Conservation (phyloP, 2,888 invertebrate species). For the Drosophila phalerata region DNA sequence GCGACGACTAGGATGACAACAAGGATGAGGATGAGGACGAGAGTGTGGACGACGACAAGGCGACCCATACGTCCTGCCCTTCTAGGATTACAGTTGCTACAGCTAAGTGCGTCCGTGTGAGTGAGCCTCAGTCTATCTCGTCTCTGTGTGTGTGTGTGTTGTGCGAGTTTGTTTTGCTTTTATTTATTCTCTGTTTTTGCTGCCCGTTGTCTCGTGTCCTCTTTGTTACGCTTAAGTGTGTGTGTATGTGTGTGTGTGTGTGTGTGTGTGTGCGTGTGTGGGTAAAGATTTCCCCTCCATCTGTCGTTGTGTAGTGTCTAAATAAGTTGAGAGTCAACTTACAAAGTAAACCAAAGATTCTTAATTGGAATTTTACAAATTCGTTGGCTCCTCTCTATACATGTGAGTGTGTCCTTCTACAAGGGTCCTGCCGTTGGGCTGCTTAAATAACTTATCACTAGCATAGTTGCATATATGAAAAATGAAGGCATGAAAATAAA, state of each 20-base stretch:
- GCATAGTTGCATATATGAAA: slow-evolving; percentile 76
- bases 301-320: slow-evolving; percentile 78
- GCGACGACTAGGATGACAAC: slow-evolving; percentile 55
- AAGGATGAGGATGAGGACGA: not conserved
- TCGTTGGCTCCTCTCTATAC: slow-evolving; percentile 62
- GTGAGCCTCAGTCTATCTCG: slow-evolving; percentile 27
- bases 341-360: slow-evolving; percentile 82
- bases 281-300: slow-evolving; percentile 70
- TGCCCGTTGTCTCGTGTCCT: slow-evolving; percentile 74
- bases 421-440: slow-evolving; percentile 50
- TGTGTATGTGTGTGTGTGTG: slow-evolving; percentile 29
- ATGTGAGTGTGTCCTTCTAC: slow-evolving; percentile 37
- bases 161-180: slow-evolving; percentile 71
- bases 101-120: slow-evolving; percentile 44
- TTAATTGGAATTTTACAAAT: slow-evolving; percentile 83
- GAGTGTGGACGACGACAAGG: slow-evolving; percentile 28
- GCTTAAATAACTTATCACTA: slow-evolving; percentile 76
- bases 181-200: slow-evolving; percentile 78
- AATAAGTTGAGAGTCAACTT: slow-evolving; percentile 82
- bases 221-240: slow-evolving; percentile 74
- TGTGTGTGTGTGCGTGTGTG: slow-evolving; percentile 29
- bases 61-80: slow-evolving; percentile 60
- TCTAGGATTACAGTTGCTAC: slow-evolving; percentile 76
- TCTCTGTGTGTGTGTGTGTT: slow-evolving; percentile 27
- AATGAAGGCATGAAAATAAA: slow-evolving; percentile 65